Evolutionary conservation across 2,113 vertebrate genomes (phyloP), one percentile per base, ranked within the genome.

Genomic region (Cyphomyrus discorhynchus): DNA sequence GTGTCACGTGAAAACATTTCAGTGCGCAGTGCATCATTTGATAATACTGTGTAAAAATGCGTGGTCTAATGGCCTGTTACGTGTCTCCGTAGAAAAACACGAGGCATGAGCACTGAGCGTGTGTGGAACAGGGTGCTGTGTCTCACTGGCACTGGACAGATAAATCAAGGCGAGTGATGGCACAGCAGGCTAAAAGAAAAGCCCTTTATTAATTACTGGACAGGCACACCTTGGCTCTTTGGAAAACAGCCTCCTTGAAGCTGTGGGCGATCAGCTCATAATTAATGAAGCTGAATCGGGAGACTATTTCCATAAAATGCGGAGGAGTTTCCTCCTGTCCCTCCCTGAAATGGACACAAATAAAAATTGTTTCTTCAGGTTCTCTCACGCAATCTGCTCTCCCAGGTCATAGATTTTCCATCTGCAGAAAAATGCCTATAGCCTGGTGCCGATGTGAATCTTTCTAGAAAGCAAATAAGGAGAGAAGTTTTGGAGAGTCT

Each of bases 201-300:
- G 93, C 49, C 93, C 92, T 92, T 93, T 93, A 93, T 93, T 95
- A 95, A 94, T 95, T 93, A 94, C 84, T 90, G 94, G 91, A 91
- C 94, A 94, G 94, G 94, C 95, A 93, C 94, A 92, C 92, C 93
- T 92, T 92, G 93, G 90, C 92, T 89, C 90, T 91, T 90, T 92
- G 83, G 84, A 91, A 95, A 93, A 92, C 87, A 89, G 91, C 91
- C 27, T 42, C 88, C 89, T 93, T 84, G 31, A 85, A 91, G 93
- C 93, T 90, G 91, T 87, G 47, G 83, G 56, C 89, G 92, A 91
- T 93, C 91, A 45, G 87, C 50, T 87, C 91, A 93, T 91, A 94
- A 92, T 94, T 94, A 94, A 94, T 94, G 90, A 93, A 93, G 92
- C 93, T 90, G 89, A 91, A 90, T 90, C 77, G 21, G 19, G 35